phyloP scores from a whole-genome alignment of 2,797 vertebrate species.

The Neoniphon sammara region DNA sequence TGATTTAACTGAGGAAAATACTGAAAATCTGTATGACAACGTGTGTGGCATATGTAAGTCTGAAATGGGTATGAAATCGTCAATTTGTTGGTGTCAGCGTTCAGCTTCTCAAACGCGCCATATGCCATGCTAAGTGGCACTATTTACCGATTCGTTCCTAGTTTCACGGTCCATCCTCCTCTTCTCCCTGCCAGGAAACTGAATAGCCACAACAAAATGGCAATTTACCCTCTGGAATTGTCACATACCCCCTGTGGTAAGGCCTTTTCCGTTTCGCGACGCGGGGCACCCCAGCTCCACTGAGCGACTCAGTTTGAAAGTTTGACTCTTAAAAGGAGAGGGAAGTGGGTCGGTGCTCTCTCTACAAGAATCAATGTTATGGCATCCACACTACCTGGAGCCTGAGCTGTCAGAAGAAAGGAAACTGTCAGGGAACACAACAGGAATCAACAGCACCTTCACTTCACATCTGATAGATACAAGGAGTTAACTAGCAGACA shows the following conservation, averaged over 20 bases:
- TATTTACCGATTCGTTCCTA: conserved; percentile 85
- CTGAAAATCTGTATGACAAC: conserved; percentile 31
- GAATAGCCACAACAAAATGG: conserved; percentile 80
- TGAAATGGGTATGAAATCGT: conserved; percentile 86
- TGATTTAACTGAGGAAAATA: neutral
- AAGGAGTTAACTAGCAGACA: no score
- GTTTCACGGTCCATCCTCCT: conserved; percentile 85
- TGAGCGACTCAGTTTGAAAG: conserved; percentile 49
- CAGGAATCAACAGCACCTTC: no score
- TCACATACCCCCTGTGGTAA: conserved; percentile 70
- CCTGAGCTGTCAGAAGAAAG: neutral
- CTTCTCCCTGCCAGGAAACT: conserved; percentile 73
- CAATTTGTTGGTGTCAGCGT: conserved; percentile 84
- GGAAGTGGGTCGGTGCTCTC: neutral
- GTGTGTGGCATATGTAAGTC: conserved; percentile 78
- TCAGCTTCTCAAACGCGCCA: conserved; percentile 70
- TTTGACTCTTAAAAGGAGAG: conserved; percentile 55
- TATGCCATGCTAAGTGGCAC: conserved; percentile 75
- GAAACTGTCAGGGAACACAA: neutral
- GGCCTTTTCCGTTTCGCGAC: conserved; percentile 65
- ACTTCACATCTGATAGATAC: no score
- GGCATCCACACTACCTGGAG: neutral
- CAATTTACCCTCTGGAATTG: conserved; percentile 78
- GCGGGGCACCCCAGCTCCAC: conserved; percentile 30
- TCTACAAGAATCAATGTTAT: neutral